phyloP scores from a whole-genome alignment of 2,797 vertebrate genomes.

The Eupleurogrammus muticus region DNA sequence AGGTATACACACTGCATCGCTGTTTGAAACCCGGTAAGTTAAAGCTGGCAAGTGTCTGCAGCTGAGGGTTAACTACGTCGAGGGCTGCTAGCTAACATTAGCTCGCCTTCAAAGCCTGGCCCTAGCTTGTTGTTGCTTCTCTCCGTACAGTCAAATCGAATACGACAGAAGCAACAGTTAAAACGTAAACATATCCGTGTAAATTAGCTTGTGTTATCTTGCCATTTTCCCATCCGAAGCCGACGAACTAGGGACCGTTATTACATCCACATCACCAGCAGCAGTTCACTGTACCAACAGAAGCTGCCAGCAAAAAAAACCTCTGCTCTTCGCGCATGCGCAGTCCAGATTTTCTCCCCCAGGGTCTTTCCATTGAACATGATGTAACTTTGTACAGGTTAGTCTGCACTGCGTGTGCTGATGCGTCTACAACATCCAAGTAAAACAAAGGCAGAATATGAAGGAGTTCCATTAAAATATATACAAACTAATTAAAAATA shows the following conservation, averaged over 20 bases:
- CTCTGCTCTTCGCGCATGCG: slow-evolving; percentile 61
- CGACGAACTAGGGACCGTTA: slow-evolving; percentile 46
- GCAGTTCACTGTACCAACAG: slow-evolving; percentile 16
- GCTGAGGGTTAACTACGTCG: slow-evolving; percentile 37
- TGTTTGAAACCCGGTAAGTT: slow-evolving; percentile 13
- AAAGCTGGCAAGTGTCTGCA: slow-evolving; percentile 34
- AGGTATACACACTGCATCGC: slow-evolving; percentile 16
- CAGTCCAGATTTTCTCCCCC: accelerated
- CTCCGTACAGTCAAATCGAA: slow-evolving; percentile 19
- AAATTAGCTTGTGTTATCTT: background rate
- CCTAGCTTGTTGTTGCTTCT: slow-evolving; percentile 34
- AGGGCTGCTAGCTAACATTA: slow-evolving; percentile 53
- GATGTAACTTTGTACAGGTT: slow-evolving; percentile 7
- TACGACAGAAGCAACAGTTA: background rate
- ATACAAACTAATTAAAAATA: too few species aligned
- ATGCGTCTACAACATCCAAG: background rate
- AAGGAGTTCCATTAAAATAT: too few species aligned
- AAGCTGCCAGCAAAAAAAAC: slow-evolving; percentile 32
- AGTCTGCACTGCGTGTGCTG: background rate
- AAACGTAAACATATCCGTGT: accelerated
- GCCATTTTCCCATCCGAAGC: slow-evolving; percentile 4
- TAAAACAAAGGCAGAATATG: background rate
- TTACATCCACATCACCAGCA: slow-evolving; percentile 56
- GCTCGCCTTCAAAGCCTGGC: slow-evolving; percentile 35
- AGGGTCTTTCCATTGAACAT: slow-evolving; percentile 1